Evolutionary conservation across 2,113 vertebrate species (phyloP).

Genomic region (Datnioides undecimradiatus): DNA sequence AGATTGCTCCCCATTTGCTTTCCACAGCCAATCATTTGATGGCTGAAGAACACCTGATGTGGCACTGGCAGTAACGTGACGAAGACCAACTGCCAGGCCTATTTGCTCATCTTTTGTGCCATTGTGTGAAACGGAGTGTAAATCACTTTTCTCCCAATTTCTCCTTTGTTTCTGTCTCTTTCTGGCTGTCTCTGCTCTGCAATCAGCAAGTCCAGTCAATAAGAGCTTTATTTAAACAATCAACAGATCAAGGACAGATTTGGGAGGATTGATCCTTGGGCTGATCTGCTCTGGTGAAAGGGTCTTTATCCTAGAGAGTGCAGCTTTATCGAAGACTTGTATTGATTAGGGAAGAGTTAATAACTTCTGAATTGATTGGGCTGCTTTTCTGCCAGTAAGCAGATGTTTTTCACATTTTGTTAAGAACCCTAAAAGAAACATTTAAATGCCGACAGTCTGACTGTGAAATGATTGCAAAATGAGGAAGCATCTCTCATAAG

Average conservation of each 20-base stretch:
- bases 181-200: neutral
- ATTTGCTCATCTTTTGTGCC: constrained; percentile 54
- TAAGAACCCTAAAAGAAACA: neutral
- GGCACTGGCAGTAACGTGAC: constrained; percentile 15
- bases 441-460: neutral
- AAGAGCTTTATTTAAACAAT: constrained; percentile 56
- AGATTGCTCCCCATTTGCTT: constrained; percentile 26
- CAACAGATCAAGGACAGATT: constrained; percentile 54
- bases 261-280: constrained; percentile 32
- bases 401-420: neutral
- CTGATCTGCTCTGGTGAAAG: constrained; percentile 42
- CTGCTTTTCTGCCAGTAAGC: neutral
- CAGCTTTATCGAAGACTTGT: constrained; percentile 28
- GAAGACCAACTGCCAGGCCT: constrained; percentile 34
- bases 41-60: constrained; percentile 31
- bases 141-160: constrained; percentile 43
- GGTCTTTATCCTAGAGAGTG: constrained; percentile 33
- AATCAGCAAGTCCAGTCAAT: constrained; percentile 34
- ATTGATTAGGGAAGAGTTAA: constrained; percentile 52
- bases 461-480: neutral
- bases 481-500: no score
- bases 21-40: constrained; percentile 11
- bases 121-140: constrained; percentile 33
- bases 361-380: constrained; percentile 30
- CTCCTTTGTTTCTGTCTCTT: neutral